Conservation (phyloP, 2,888 invertebrate species). For the Syrista parreyssii region DNA sequence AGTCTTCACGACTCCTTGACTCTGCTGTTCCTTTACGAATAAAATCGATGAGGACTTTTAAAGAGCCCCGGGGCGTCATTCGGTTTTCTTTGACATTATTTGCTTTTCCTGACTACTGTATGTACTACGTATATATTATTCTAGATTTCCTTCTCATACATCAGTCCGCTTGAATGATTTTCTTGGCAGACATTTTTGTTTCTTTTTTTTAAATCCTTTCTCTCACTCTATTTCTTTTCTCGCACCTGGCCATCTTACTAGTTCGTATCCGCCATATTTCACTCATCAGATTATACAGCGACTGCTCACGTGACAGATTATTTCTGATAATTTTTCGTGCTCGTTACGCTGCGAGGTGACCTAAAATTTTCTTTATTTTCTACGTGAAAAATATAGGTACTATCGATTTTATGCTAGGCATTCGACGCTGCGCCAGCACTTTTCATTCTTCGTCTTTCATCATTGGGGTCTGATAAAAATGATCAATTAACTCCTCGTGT, state of each 20-base stretch:
- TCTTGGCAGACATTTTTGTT: not conserved
- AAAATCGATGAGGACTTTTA: not conserved
- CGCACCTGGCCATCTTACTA: not conserved
- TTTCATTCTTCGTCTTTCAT: not conserved
- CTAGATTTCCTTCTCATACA: not conserved
- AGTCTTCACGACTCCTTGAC: not conserved
- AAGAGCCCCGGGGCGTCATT: not conserved
- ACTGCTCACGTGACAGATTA: not conserved
- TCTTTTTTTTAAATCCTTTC: not conserved
- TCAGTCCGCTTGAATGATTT: not conserved
- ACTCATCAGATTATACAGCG: not conserved
- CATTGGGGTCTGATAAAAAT: not conserved
- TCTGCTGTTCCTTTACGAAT: not conserved
- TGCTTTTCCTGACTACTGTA: not conserved
- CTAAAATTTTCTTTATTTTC: not conserved
- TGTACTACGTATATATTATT: not conserved
- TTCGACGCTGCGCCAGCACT: not conserved
- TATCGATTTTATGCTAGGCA: not conserved
- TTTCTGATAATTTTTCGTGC: not conserved
- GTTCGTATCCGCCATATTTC: not conserved
- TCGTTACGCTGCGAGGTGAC: not conserved
- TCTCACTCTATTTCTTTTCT: slow-evolving; percentile 8
- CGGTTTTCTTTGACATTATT: not conserved
- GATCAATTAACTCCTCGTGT: not conserved
- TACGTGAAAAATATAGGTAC: not conserved